These are phyloP conservation scores for Tethya wilhelma DNA, from an alignment of 37 sponge, comb jelly and placozoan species.

Conservation along the genomic window DNA sequence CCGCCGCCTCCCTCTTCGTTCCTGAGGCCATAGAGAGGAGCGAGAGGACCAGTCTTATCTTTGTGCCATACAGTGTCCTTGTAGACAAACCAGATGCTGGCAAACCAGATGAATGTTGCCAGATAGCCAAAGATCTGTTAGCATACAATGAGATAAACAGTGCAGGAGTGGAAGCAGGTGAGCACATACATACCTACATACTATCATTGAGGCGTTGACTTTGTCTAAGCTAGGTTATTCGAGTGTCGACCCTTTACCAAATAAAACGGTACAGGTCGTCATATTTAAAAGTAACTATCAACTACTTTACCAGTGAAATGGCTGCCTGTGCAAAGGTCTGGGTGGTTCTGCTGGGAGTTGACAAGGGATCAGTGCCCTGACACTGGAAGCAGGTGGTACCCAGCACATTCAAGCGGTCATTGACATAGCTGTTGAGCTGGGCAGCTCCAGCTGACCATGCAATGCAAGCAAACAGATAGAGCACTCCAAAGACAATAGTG, in stretches of 20 bases:
- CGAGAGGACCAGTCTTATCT: conserved; percentile 39
- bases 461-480: conserved; percentile 65
- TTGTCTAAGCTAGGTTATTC: not conserved
- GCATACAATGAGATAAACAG: not conserved
- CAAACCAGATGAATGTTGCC: conserved; percentile 52
- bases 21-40: conserved; percentile 11
- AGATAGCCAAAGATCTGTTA: conserved; percentile 78
- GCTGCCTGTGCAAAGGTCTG: conserved; percentile 28
- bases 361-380: not conserved
- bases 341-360: not conserved
- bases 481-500: conserved; percentile 33
- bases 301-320: conserved; percentile 62
- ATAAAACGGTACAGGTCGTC: no score
- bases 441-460: conserved; percentile 67
- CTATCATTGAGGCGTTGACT: not conserved
- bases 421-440: conserved; percentile 25
- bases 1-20: not conserved
- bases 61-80: conserved; percentile 67
- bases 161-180: not conserved
- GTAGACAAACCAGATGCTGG: conserved; percentile 72
- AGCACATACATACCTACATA: not conserved
- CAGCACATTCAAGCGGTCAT: not conserved
- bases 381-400: conserved; percentile 2
- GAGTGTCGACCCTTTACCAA: not conserved
- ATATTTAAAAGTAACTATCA: not conserved